Evolutionary conservation across 2,888 invertebrate genomes (phyloP).

Genomic region (Eudiplozoon nipponicum): DNA sequence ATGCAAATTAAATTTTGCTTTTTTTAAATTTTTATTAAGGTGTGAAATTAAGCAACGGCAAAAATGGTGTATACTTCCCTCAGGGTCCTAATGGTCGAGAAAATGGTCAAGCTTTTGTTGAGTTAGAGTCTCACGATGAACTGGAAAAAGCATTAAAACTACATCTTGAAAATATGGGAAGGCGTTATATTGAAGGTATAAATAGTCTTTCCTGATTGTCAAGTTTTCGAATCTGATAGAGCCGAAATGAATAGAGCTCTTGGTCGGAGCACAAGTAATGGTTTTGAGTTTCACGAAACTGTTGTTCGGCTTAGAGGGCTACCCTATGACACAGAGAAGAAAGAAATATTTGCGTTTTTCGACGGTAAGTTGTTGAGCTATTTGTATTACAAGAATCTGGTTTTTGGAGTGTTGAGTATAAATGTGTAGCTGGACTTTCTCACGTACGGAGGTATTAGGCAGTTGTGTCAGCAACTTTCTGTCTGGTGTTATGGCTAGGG

Average conservation of each 20-base stretch:
- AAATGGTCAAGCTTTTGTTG: constrained; percentile 61
- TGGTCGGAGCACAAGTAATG: constrained; percentile 30
- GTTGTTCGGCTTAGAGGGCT: constrained; percentile 53
- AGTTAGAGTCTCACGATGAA: constrained; percentile 44
- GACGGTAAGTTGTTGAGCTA: constrained; percentile 42
- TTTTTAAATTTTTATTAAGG: not conserved
- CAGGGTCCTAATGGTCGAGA: constrained; percentile 52
- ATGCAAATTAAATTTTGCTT: no score
- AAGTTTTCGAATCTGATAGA: constrained; percentile 52
- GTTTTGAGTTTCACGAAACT: no score
- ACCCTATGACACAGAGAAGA: constrained; percentile 70
- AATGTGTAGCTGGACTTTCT: no score
- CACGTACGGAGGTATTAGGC: no score
- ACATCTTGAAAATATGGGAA: constrained; percentile 58
- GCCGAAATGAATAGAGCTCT: constrained; percentile 68
- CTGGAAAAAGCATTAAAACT: constrained; percentile 44
- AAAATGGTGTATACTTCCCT: constrained; percentile 46
- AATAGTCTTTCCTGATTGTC: constrained; percentile 17
- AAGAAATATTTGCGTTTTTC: constrained; percentile 72
- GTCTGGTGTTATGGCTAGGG: no score
- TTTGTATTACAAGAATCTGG: not conserved
- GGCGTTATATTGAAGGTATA: constrained; percentile 43
- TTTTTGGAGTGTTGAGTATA: no score
- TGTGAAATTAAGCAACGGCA: constrained; percentile 32
- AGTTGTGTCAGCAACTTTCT: no score